Evolutionary conservation across 2,797 vertebrate genomes (phyloP).

Genomic region (Sebastiscus albofasciatus): DNA sequence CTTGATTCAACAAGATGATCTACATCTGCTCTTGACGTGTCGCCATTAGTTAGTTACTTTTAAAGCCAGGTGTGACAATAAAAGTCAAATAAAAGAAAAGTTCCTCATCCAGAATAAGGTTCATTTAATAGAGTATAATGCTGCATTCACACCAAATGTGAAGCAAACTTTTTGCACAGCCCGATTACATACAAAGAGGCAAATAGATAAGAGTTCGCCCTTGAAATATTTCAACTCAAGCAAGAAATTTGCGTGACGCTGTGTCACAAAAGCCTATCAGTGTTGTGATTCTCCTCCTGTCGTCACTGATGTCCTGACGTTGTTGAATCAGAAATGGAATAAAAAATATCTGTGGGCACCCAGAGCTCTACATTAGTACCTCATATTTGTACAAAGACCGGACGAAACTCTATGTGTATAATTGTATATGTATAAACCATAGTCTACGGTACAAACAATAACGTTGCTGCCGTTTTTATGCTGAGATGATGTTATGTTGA

Average conservation of each 20-base stretch:
- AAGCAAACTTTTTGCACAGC: not conserved
- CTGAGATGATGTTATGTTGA: not conserved
- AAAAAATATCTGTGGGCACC: not conserved
- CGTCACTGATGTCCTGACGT: fast-evolving
- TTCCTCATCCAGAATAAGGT: not conserved
- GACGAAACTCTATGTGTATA: not conserved
- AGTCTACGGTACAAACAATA: not conserved
- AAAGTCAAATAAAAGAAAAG: not conserved
- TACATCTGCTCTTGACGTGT: not conserved
- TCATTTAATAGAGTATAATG: not conserved
- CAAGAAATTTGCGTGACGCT: not conserved
- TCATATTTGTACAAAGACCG: not conserved
- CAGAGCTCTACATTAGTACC: not conserved
- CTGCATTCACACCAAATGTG: not conserved
- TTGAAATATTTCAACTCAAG: not conserved
- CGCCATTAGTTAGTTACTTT: not conserved
- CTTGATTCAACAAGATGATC: not conserved
- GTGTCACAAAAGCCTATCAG: not conserved
- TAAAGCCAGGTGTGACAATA: not conserved
- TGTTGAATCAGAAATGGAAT: too few relatives aligned
- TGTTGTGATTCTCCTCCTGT: not conserved
- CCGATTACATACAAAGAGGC: not conserved
- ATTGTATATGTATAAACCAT: not conserved
- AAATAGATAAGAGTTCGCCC: not conserved
- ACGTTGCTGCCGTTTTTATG: not conserved